Conservation (phyloP, 2,797 vertebrate genomes). For the Hydrophis major region DNA sequence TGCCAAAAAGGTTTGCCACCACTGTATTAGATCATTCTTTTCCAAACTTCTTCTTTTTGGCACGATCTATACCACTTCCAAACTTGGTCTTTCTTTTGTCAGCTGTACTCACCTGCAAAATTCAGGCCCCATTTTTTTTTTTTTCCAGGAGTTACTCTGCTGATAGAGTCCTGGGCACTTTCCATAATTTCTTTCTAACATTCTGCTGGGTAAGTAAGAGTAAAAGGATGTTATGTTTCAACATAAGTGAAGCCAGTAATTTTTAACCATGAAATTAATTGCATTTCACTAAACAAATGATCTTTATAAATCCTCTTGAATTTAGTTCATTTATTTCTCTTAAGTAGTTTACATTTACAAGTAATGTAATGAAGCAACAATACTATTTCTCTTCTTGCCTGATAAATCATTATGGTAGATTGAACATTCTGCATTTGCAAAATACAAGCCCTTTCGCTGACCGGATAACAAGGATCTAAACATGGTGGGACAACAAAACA, state of each 20-base stretch:
- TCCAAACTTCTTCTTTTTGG: neutral
- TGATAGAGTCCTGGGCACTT: neutral
- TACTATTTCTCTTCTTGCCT: neutral
- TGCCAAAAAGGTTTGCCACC: too few relatives aligned
- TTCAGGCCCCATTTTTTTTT: neutral
- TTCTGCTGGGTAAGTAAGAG: neutral
- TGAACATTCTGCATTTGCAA: neutral
- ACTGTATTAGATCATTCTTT: neutral
- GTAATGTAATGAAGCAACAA: slow-evolving; percentile 4
- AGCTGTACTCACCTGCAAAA: neutral
- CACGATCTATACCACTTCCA: neutral
- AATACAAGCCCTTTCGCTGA: neutral
- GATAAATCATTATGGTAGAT: neutral
- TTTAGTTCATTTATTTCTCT: neutral
- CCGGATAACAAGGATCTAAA: neutral
- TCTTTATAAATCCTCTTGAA: neutral
- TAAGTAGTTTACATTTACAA: neutral
- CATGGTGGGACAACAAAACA: neutral
- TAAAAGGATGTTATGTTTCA: slow-evolving; percentile 24
- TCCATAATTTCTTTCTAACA: neutral
- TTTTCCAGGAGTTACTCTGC: neutral
- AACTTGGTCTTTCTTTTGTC: neutral
- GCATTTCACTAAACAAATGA: neutral
- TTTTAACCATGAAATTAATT: neutral
- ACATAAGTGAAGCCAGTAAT: slow-evolving; percentile 32